Conservation (phyloP, 1,140 invertebrate species). For the Drosophila sp. region DNA sequence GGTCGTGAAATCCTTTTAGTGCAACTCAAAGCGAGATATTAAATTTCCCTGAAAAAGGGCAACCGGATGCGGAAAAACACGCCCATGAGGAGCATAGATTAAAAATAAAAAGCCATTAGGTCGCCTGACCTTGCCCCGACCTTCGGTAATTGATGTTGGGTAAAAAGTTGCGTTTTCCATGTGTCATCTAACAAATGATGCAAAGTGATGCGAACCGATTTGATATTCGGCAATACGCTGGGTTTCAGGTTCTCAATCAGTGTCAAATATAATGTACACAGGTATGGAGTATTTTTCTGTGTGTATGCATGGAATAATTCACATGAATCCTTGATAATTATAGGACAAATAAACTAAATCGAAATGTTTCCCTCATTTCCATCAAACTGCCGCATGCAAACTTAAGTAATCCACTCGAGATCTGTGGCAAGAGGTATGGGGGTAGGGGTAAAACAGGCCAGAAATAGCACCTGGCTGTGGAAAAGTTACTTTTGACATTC, state of each 20-base stretch:
- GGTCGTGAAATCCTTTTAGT: conserved; percentile 77
- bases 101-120: conserved; percentile 65
- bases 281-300: background rate
- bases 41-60: conserved; percentile 61
- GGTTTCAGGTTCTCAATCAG: conserved; percentile 47
- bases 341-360: conserved; percentile 5
- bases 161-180: conserved; percentile 51
- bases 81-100: conserved; percentile 49
- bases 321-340: conserved; percentile 2
- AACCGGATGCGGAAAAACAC: conserved; percentile 24
- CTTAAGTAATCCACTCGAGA: conserved; percentile 21
- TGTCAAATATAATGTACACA: conserved; percentile 39
- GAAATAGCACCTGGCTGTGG: conserved; percentile 49
- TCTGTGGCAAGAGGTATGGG: no score
- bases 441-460: no score
- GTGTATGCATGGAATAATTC: conserved; percentile 4
- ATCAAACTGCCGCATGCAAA: conserved; percentile 3
- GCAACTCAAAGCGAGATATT: conserved; percentile 60
- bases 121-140: conserved; percentile 65
- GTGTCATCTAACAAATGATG: conserved; percentile 79
- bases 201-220: conserved; percentile 18
- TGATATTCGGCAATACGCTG: background rate
- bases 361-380: conserved; percentile 18
- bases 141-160: conserved; percentile 66
- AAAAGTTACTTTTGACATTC: conserved; percentile 62